phyloP scores from a whole-genome alignment of 1,140 invertebrate species.

The Drosophila rhopaloa region DNA sequence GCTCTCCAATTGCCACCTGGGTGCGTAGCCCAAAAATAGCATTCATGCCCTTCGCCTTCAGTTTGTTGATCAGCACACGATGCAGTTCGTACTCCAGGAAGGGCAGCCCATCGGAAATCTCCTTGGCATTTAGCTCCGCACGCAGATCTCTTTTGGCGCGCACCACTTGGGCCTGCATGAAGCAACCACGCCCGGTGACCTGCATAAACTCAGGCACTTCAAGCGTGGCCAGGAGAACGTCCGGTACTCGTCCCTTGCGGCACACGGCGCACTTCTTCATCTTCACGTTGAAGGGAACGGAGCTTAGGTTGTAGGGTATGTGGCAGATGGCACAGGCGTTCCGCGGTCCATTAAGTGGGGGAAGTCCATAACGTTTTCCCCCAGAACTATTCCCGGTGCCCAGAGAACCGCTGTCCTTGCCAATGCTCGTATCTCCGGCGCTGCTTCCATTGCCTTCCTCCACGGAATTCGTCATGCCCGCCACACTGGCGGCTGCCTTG shows the following conservation, averaged over 20 bases:
- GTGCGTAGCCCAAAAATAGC: slow-evolving; percentile 94
- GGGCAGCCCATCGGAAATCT: slow-evolving; percentile 96
- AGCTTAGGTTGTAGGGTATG: slow-evolving; percentile 90
- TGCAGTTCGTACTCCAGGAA: slow-evolving; percentile 98
- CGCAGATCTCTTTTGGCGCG: slow-evolving; percentile 91
- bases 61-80: slow-evolving; percentile 94
- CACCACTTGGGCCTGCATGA: slow-evolving; percentile 92
- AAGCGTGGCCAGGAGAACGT: slow-evolving; percentile 95
- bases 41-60: slow-evolving; percentile 97
- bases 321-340: slow-evolving; percentile 88
- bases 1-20: slow-evolving; percentile 95
- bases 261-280: slow-evolving; percentile 88
- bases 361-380: slow-evolving; percentile 61
- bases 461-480: slow-evolving; percentile 70
- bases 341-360: slow-evolving; percentile 50
- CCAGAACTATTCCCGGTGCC: slow-evolving; percentile 52
- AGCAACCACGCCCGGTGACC: slow-evolving; percentile 89
- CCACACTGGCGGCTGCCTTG: slow-evolving; percentile 38
- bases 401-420: slow-evolving; percentile 60
- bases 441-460: slow-evolving; percentile 68
- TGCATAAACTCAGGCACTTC: slow-evolving; percentile 92
- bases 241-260: slow-evolving; percentile 93
- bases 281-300: slow-evolving; percentile 88
- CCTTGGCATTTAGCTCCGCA: slow-evolving; percentile 95
- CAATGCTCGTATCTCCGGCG: slow-evolving; percentile 34